Evolutionary conservation across 2,797 vertebrate genomes (phyloP).

Genomic region (Enteromius treurensis): DNA sequence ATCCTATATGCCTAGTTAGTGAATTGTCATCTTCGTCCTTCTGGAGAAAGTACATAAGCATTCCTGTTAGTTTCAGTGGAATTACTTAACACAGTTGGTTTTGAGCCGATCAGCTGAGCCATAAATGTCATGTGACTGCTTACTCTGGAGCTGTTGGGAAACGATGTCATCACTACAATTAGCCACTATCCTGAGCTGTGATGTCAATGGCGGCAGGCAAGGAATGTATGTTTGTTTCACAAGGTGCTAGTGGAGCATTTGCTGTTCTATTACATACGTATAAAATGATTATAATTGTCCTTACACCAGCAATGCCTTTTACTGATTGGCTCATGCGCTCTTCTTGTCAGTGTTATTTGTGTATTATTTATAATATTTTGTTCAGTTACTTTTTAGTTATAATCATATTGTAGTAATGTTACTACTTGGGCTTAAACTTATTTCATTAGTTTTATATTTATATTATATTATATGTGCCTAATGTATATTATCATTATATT

Average conservation of each 20-base stretch:
- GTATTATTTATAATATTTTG: not conserved
- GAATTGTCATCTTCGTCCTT: conserved; percentile 12
- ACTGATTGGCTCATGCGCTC: not conserved
- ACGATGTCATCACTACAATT: not conserved
- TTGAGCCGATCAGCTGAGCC: not conserved
- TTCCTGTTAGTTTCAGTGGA: not conserved
- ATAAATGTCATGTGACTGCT: conserved; percentile 1
- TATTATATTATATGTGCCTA: too few species aligned
- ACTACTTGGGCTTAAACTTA: not conserved
- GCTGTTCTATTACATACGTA: not conserved
- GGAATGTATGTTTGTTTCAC: not conserved
- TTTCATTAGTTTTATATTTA: not conserved
- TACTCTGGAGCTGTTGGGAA: not conserved
- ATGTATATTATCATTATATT: too few species aligned
- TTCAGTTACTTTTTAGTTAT: not conserved
- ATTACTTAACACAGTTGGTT: not conserved
- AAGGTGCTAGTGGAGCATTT: not conserved
- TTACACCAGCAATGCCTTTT: not conserved
- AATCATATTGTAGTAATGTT: not conserved
- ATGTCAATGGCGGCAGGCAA: not conserved
- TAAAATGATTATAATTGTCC: not conserved
- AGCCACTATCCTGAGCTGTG: not conserved
- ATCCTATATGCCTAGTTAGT: not conserved
- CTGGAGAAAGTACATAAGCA: conserved; percentile 1
- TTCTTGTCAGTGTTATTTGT: not conserved